Conservation (phyloP, 2,113 vertebrate genomes). For the Natator depressus region DNA sequence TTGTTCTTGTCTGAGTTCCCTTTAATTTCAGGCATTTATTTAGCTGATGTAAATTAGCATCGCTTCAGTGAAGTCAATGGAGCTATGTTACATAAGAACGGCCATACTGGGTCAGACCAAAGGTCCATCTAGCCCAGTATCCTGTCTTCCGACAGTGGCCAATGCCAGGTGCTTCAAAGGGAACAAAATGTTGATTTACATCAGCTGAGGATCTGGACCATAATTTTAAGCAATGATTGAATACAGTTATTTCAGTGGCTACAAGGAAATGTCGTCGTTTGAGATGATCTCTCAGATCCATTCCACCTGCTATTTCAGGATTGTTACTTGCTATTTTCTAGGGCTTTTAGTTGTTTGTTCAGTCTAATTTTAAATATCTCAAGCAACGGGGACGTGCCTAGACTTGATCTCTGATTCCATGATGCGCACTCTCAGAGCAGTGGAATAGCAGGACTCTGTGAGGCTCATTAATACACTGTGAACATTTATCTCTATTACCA, state of each 20-base stretch:
- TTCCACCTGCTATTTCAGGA: neutral
- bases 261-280: neutral
- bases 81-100: neutral
- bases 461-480: neutral
- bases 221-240: neutral
- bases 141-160: too few relatives aligned
- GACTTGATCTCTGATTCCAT: neutral
- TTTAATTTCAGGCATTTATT: neutral
- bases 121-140: too few relatives aligned
- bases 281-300: neutral
- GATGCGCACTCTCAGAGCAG: neutral
- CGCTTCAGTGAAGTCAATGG: neutral
- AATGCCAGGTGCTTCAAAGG: too few relatives aligned
- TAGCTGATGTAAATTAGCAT: neutral
- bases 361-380: neutral
- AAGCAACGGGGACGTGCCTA: neutral
- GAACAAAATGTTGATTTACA: neutral
- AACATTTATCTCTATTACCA: slow-evolving; percentile 18
- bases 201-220: neutral
- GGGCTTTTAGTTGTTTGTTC: neutral
- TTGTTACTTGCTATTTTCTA: neutral
- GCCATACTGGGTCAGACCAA: too few relatives aligned
- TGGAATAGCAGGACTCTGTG: neutral
- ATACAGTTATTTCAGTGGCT: slow-evolving; percentile 6
- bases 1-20: neutral